phyloP scores from a whole-genome alignment of 1,140 invertebrate species.

The Glossosoma conforme region DNA sequence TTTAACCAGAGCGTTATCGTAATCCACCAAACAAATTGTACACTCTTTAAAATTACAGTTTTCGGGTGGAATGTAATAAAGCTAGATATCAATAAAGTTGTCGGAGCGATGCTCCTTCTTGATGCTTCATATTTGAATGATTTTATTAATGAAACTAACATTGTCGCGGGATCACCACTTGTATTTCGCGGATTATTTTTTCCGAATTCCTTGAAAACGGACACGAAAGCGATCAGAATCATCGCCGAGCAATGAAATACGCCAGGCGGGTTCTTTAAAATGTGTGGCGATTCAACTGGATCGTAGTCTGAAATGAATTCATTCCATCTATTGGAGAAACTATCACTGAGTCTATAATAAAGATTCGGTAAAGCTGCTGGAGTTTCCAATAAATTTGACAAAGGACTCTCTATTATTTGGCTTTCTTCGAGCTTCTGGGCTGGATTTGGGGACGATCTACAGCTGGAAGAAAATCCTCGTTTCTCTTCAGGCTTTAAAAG shows the following conservation, averaged over 20 bases:
- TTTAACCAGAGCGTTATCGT: conserved; percentile 37
- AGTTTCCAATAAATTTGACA: conserved; percentile 54
- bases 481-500: conserved; percentile 53
- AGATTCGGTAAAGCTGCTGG: conserved; percentile 62
- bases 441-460: not conserved
- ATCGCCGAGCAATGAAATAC: conserved; percentile 57
- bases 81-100: conserved; percentile 41
- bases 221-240: conserved; percentile 53
- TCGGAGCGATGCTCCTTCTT: conserved; percentile 44
- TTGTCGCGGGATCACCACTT: conserved; percentile 32
- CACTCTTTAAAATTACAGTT: conserved; percentile 35
- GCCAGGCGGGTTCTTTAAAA: conserved; percentile 56
- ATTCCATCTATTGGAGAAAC: conserved; percentile 70
- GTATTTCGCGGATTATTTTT: conserved; percentile 39
- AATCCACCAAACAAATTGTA: conserved; percentile 36
- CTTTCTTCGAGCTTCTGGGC: conserved; percentile 17
- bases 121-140: conserved; percentile 43
- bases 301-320: conserved; percentile 74
- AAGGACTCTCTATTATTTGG: conserved; percentile 46
- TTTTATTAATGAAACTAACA: conserved; percentile 35
- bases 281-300: conserved; percentile 63
- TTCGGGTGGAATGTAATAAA: conserved; percentile 41
- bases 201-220: conserved; percentile 53
- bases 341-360: conserved; percentile 60
- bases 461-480: conserved; percentile 14